Conservation (phyloP, 2,113 vertebrate genomes). For the Colius striatus region DNA sequence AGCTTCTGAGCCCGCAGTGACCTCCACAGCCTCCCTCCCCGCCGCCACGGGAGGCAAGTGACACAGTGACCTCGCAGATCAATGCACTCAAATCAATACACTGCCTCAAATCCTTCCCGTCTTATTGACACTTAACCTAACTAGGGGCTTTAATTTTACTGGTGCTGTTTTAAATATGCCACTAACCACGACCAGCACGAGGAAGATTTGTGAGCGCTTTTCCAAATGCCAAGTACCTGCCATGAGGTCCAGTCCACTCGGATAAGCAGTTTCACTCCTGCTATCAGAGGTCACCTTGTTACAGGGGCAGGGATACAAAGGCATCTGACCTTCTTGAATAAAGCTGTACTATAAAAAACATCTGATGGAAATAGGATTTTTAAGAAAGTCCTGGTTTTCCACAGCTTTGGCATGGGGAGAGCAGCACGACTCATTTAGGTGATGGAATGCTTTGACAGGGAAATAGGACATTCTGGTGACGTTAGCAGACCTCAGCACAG, state of each 20-base stretch:
- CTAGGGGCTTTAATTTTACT: neutral
- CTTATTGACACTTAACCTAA: neutral
- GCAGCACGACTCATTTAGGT: neutral
- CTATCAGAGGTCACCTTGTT: slow-evolving; percentile 6
- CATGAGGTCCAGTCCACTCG: neutral
- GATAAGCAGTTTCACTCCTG: neutral
- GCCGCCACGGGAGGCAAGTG: accelerated
- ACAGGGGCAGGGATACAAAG: neutral
- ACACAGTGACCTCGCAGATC: neutral
- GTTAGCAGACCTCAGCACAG: neutral
- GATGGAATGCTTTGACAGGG: slow-evolving; percentile 40
- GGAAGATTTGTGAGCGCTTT: neutral
- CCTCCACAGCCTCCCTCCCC: neutral
- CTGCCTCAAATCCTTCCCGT: neutral
- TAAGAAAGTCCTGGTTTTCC: neutral
- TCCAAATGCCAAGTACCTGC: neutral
- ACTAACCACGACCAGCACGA: neutral
- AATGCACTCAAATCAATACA: slow-evolving; percentile 16
- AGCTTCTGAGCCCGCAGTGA: neutral
- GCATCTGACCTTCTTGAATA: neutral
- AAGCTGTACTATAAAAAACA: neutral
- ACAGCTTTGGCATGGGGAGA: neutral
- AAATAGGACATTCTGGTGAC: slow-evolving; percentile 17
- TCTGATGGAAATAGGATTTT: neutral
- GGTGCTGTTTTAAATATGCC: neutral